Base-by-base conservation (phyloP, 2,113 vertebrate genomes). In the Nothoprocta perdicaria region DNA sequence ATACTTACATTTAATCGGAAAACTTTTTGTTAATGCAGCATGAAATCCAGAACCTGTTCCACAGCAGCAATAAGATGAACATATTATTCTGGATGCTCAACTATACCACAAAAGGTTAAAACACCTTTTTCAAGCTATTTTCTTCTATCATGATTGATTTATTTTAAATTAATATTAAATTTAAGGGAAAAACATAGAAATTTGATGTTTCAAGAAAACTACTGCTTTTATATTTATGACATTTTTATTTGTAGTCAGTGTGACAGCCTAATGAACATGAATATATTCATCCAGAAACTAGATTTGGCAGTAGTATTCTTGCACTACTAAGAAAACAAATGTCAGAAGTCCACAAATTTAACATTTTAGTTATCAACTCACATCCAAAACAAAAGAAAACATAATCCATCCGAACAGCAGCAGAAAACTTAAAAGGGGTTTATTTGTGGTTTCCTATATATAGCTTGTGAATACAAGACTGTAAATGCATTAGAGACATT, bases 361-460 rank as follows among this genome's bases (percentile, higher is more conserved):
- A 96, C 93, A 96, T 97, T 80, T 97, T 87, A 88, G 86, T 90
- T 97, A 96, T 97, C 96, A 97, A 97, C 89, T 97, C 97, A 98
- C 95, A 97, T 97, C 96, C 95, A 97, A 97, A 97, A 96, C 95
- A 96, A 97, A 98, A 95, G 74, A 97, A 98, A 98, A 96, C 96
- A 90, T 97, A 98, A 98, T 97, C 78, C 94, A 97, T 98, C 95
- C 96, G 97, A 98, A 97, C 92, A 97, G 97, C 95, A 98, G 97
- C 97, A 97, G 90, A 96, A 97, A 96, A 97, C 97, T 97, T 98
- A 97, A 97, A 98, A 97, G 97, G 97, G 97, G 95, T 98, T 98
- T 97, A 97, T 98, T 98, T 97, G 97, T 97, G 96, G 96, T 97
- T 97, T 97, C 97, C 97, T 98, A 97, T 97, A 98, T 97, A 98